Evolutionary conservation across 2,113 vertebrate species (phyloP).

Genomic region (Nettapus auritus): DNA sequence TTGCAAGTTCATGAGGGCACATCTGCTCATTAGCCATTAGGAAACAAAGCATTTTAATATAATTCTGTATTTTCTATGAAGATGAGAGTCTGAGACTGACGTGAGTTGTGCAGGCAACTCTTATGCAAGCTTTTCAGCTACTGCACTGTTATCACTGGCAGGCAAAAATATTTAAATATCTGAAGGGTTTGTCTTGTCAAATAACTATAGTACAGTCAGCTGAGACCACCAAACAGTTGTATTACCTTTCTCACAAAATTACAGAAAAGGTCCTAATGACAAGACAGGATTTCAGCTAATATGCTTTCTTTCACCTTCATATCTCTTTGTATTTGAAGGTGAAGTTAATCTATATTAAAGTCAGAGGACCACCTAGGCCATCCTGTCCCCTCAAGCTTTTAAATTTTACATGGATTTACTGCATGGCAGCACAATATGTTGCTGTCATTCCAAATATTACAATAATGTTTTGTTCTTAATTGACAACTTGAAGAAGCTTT

Average conservation of each 20-base stretch:
- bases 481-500: slow-evolving; percentile 7
- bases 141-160: not conserved
- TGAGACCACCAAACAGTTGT: not conserved
- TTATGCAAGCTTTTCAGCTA: accelerated
- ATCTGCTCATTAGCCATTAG: not conserved
- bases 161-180: not conserved
- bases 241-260: not conserved
- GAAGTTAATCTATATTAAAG: not conserved
- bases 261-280: not conserved
- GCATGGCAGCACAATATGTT: not conserved
- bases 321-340: not conserved
- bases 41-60: not conserved
- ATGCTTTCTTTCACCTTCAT: not conserved
- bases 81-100: not conserved
- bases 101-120: not conserved
- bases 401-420: not conserved
- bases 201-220: not conserved
- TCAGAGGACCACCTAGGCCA: not conserved
- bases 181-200: not conserved
- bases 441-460: not conserved
- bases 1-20: not conserved
- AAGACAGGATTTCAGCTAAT: not conserved
- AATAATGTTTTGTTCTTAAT: slow-evolving; percentile 8
- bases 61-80: not conserved
- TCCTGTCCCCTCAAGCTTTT: not conserved